Conservation (phyloP, 2,888 invertebrate species). For the Monopis laevigella region DNA sequence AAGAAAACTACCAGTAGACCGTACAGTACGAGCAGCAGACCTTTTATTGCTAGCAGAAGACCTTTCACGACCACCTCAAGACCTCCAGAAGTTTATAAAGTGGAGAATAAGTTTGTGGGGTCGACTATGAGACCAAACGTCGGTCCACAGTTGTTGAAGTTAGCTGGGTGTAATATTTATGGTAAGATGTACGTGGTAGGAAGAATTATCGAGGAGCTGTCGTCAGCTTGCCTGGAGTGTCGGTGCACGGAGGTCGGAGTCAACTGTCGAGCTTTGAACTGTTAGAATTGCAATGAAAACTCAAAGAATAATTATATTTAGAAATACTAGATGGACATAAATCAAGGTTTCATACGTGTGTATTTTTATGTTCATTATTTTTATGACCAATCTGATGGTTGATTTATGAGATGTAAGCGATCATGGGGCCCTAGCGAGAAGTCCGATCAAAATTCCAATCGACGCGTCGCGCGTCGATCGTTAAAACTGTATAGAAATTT, state of each 20-base stretch:
- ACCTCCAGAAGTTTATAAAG: not conserved
- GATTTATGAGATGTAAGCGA: too few species aligned
- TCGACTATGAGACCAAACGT: conserved; percentile 1
- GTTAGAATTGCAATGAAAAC: too few species aligned
- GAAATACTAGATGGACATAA: too few species aligned
- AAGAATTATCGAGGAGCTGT: conserved; percentile 82
- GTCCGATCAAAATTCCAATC: too few species aligned
- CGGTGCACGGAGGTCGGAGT: conserved; percentile 89
- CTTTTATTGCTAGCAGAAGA: not conserved
- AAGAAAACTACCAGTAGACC: conserved; percentile 25
- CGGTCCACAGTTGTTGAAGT: conserved; percentile 66
- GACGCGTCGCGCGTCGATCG: too few species aligned
- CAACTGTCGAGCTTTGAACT: conserved; percentile 81
- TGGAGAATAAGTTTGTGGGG: too few species aligned
- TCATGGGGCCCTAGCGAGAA: too few species aligned
- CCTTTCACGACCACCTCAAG: not conserved
- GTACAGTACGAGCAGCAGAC: not conserved
- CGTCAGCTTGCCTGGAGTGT: conserved; percentile 84
- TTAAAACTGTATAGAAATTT: too few species aligned
- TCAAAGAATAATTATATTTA: too few species aligned
- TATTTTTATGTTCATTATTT: too few species aligned
- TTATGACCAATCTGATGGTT: too few species aligned
- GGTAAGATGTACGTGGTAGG: conserved; percentile 89
- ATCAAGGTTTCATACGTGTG: too few species aligned
- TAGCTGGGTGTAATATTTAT: conserved; percentile 91